phyloP scores from a whole-genome alignment of 1,140 invertebrate genomes.

The Sinella curviseta region DNA sequence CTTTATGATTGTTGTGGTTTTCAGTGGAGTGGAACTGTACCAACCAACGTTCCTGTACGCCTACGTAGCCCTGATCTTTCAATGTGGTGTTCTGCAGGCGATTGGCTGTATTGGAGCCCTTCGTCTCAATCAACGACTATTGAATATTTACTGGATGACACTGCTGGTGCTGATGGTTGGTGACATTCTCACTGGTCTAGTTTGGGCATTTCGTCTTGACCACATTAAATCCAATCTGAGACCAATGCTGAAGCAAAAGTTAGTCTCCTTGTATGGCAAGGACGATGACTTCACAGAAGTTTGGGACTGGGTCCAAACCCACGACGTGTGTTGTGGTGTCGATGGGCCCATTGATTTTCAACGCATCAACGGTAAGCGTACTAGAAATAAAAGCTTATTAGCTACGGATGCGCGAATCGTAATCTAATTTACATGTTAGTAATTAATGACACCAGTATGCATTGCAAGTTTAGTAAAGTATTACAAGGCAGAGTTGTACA shows the following conservation, averaged over 20 bases:
- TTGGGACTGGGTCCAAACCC: slow-evolving; percentile 77
- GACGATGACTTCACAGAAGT: slow-evolving; percentile 71
- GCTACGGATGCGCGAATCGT: neutral
- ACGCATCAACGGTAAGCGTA: slow-evolving; percentile 43
- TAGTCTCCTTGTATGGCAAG: slow-evolving; percentile 68
- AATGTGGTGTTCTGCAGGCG: slow-evolving; percentile 59
- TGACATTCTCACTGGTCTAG: slow-evolving; percentile 79
- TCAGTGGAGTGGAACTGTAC: slow-evolving; percentile 58
- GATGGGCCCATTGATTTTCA: slow-evolving; percentile 67
- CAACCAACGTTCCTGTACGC: slow-evolving; percentile 82
- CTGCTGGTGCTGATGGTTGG: slow-evolving; percentile 76
- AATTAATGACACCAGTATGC: neutral
- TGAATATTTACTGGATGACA: slow-evolving; percentile 83
- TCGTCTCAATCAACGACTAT: slow-evolving; percentile 72
- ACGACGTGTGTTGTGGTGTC: slow-evolving; percentile 77
- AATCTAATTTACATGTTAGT: neutral
- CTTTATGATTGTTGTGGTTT: neutral
- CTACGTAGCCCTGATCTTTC: slow-evolving; percentile 74
- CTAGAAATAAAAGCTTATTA: neutral
- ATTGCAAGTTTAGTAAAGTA: no score
- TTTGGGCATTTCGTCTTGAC: slow-evolving; percentile 81
- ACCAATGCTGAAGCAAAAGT: slow-evolving; percentile 64
- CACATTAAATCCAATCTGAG: slow-evolving; percentile 70
- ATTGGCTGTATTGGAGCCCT: slow-evolving; percentile 63
- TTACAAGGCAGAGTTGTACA: no score